Evolutionary conservation across 2,888 invertebrate species (phyloP), one percentile per base, ranked within the genome.

Genomic region (Fissipunctia ypsillon): DNA sequence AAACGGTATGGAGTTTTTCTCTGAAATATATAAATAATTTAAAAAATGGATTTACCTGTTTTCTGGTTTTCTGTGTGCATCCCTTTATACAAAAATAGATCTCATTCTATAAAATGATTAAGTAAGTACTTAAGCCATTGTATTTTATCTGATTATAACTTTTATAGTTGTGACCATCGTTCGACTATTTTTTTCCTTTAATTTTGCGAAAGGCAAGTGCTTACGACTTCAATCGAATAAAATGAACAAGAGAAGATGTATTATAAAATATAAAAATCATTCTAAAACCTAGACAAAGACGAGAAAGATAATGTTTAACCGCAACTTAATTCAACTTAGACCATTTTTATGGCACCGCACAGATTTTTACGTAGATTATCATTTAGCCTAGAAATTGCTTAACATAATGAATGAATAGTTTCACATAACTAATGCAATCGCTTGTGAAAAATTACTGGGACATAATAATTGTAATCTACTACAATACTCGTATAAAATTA

Each of bases 381-480:
- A 48, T n/a, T 54, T 61, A 54, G 38, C 54, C 41, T 68, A 54
- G 60, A 61, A 54, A 60, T 41, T 68, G 22, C 22, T 12, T 9
- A 68, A 14, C n/a, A 41, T 60, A 10, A 54, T 54, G 41, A 68
- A 43, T 61, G 31, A 69, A 56, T 54, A n/a, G 60, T 25, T 69
- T 75, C 69, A 61, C 48, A 48, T 69, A 41, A 54, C 28, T 6
- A 22, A 52, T 60, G 68, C 52, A 61, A 56, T 54, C 19, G 63
- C 73, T 38, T 63, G 73, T 48, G 73, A 73, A 72, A 72, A 63
- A 63, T 22, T 48, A 56, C 73, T 41, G n/a, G 19, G 5, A n/a
- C 12, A 48, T 56, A 41, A 63, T 38, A 56, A 48, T 16, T 2
- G 19, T 72, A 48, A 45, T 45, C 14, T 71, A 68, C 12, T 28